phyloP scores from a whole-genome alignment of 2,797 vertebrate genomes.

The Rhinella marina region DNA sequence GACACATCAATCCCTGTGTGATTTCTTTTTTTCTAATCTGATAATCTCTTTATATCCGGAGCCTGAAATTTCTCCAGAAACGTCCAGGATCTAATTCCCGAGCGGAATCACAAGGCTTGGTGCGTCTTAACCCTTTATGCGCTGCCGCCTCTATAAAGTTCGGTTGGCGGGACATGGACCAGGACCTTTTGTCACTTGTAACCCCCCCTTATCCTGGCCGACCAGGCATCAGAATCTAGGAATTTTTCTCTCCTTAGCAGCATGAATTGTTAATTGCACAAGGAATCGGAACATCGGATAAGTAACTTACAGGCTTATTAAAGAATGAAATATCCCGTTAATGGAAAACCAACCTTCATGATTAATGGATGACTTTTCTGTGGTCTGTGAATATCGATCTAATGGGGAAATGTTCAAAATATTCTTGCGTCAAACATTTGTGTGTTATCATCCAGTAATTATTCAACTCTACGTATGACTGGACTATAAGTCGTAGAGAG shows the following conservation, averaged over 20 bases:
- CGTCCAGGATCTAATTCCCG: conserved; percentile 27
- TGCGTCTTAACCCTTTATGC: neutral
- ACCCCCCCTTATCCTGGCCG: neutral
- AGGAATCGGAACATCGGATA: neutral
- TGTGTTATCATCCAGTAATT: too few species aligned
- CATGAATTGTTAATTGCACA: neutral
- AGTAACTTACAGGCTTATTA: too few species aligned
- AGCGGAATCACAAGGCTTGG: conserved; percentile 26
- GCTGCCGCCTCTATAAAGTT: neutral
- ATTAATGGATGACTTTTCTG: too few species aligned
- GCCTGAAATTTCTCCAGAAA: conserved; percentile 17
- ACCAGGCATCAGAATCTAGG: neutral
- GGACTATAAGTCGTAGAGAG: too few species aligned
- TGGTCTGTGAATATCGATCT: too few species aligned
- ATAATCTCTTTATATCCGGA: conserved; percentile 51
- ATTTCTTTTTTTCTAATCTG: conserved; percentile 51
- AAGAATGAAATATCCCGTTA: too few species aligned
- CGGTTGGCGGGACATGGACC: neutral
- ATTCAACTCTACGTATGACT: too few species aligned
- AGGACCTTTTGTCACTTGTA: neutral
- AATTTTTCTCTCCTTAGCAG: too few species aligned
- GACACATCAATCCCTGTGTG: conserved; percentile 14
- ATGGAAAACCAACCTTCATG: too few species aligned
- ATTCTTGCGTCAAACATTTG: too few species aligned
- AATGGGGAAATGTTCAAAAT: too few species aligned